Evolutionary conservation across 2,797 vertebrate species (phyloP).

Genomic region (Poliocrania exsul): DNA sequence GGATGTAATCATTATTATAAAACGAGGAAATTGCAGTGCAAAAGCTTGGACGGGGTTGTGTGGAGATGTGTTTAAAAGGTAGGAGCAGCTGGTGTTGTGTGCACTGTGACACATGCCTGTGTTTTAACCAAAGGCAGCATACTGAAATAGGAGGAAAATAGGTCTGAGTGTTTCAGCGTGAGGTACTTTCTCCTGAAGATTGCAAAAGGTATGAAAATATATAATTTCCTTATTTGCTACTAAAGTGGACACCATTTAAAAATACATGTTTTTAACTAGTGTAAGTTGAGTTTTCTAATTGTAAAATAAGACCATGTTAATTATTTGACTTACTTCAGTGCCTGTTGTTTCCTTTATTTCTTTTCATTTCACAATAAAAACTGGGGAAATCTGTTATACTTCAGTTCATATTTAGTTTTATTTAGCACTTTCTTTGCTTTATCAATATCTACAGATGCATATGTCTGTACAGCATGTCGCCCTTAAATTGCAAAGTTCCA

Average conservation of each 20-base stretch:
- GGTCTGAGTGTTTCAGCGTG: not conserved
- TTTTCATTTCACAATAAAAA: not conserved
- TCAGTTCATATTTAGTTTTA: not conserved
- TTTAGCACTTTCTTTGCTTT: not conserved
- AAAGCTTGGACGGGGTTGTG: not conserved
- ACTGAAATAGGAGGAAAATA: not conserved
- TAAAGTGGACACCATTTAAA: not conserved
- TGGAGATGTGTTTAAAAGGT: not conserved
- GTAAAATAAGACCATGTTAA: not conserved
- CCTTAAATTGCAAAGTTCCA: not conserved
- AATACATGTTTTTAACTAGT: not conserved
- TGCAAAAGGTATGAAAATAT: not conserved
- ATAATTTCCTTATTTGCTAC: accelerated
- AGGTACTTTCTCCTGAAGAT: not conserved
- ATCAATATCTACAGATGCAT: not conserved
- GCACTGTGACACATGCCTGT: accelerated
- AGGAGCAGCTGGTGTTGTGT: not conserved
- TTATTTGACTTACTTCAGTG: not conserved
- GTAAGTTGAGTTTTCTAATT: not conserved
- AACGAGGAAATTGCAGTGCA: not conserved
- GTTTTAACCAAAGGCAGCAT: not conserved
- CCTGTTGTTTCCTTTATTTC: not conserved
- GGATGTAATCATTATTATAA: not conserved
- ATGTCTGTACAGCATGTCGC: not conserved
- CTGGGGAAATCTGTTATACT: not conserved